These are phyloP conservation scores for Plectus sambesii DNA, from an alignment of 1,140 invertebrate genomes.

Conservation along the genomic window DNA sequence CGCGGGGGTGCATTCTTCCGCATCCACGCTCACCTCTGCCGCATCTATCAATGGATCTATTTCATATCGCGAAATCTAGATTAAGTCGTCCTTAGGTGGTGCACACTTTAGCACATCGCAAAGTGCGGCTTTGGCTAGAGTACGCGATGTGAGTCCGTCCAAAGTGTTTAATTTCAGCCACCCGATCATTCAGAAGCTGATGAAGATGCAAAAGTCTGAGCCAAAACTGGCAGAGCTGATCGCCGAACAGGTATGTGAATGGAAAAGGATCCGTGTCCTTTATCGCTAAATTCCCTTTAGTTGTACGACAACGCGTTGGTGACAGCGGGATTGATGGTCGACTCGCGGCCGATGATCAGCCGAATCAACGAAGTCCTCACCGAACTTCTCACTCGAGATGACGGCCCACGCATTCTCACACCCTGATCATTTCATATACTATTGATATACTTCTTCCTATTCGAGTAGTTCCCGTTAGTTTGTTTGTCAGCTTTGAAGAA, in stretches of 20 bases:
- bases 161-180: conserved; percentile 57
- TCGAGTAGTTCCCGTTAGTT: too few species aligned
- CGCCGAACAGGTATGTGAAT: conserved; percentile 61
- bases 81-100: too few species aligned
- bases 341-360: conserved; percentile 68
- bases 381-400: conserved; percentile 59
- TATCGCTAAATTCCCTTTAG: conserved; percentile 50
- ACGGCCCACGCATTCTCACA: conserved; percentile 31
- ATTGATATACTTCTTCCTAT: too few species aligned
- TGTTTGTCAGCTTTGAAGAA: too few species aligned
- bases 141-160: too few species aligned
- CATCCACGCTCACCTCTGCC: too few species aligned
- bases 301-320: conserved; percentile 88
- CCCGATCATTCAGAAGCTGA: conserved; percentile 76
- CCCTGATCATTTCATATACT: conserved; percentile 25
- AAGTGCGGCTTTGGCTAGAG: too few species aligned
- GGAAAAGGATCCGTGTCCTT: conserved; percentile 6
- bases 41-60: too few species aligned
- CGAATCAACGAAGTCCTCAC: conserved; percentile 74
- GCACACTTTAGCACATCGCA: too few species aligned
- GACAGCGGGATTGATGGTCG: conserved; percentile 79
- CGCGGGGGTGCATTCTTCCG: too few species aligned
- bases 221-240: conserved; percentile 69
- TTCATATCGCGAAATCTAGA: too few species aligned
- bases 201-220: conserved; percentile 61